Base-by-base conservation (phyloP, 2,888 invertebrate genomes). In the Allolobophora icterica region DNA sequence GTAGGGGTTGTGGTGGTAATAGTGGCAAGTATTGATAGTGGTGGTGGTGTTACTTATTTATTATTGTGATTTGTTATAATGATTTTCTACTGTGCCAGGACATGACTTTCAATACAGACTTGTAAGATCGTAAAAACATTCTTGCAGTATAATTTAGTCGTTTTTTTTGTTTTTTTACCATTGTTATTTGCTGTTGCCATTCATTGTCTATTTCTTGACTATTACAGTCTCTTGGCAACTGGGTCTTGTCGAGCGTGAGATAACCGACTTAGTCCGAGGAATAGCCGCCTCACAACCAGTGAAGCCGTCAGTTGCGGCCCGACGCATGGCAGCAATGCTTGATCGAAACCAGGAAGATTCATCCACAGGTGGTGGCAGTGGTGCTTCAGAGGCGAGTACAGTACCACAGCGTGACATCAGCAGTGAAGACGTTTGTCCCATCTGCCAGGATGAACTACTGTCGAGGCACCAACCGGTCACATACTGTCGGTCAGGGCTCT, bases 401-500 rank as follows among this genome's bases (percentile, higher is more conserved):
- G 91, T 92, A 0, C 42, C 90, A 83, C 95, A 95, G 92, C 93
- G 95, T 92, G 94, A 94, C 19, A 94, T 95, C 90, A 93, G 93
- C 6, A 94, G 94, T 19, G 95, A 95, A 89, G 95, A 95, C 93
- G 94, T 95, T 1, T 95, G 95, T 92, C 95, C 95, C 1, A 95
- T 95, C 34, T 95, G 95, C 93, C 95, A 95, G 91, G 95, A 95
- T 90, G 95, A 95, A 91, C 92, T 95, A 34, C 91, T 95, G 71
- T 93, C 92, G 17, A 95, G 94, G 92, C 93, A 94, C 89, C 93
- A 94, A 30, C 95, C 95, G 84, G 95, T 95, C 40, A 95, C 95
- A 19, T 95, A 93, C 92, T 95, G 95, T 94, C 94, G 94, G 95
- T 95, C 92, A 91, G 94, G 40, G 6, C 13, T 38, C 45, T 40